These are phyloP conservation scores for Synergus umbraculus DNA, from an alignment of 2,888 invertebrate genomes.

Conservation along the genomic window DNA sequence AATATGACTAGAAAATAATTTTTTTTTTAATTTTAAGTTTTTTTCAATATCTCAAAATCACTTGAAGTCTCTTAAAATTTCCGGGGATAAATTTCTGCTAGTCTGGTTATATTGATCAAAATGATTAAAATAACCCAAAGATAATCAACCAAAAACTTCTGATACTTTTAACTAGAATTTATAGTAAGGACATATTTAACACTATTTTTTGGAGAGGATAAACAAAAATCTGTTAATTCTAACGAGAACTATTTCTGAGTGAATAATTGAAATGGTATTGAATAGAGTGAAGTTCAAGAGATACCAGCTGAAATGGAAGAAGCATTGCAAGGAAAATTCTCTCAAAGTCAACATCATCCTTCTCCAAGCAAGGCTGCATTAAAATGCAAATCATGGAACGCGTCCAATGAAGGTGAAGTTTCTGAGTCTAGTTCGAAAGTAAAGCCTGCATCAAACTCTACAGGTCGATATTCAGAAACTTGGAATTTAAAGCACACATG, in stretches of 20 bases:
- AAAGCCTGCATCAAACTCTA: background rate
- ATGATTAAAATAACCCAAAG: too few relatives aligned
- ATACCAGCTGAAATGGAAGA: background rate
- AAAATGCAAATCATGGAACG: background rate
- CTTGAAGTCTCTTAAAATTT: too few relatives aligned
- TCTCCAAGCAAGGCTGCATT: background rate
- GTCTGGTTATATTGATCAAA: too few relatives aligned
- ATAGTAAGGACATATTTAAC: too few relatives aligned
- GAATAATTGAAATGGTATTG: background rate
- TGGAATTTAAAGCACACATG: background rate
- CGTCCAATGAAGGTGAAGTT: background rate
- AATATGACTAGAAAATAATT: too few relatives aligned
- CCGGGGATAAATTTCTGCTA: too few relatives aligned
- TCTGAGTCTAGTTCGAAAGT: slow-evolving; percentile 2
- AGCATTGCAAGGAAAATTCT: background rate
- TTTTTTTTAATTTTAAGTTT: too few relatives aligned
- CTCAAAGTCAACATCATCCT: background rate
- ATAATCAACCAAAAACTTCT: too few relatives aligned
- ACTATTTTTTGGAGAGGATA: too few relatives aligned
- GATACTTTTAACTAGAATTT: too few relatives aligned
- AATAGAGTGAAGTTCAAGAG: background rate
- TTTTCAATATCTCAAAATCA: too few relatives aligned
- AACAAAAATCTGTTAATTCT: background rate
- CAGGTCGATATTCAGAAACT: background rate
- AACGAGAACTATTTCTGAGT: background rate